Evolutionary conservation across 2,113 vertebrate species (phyloP), one percentile per base, ranked within the genome.

Genomic region (Pelecanoides urinatrix): DNA sequence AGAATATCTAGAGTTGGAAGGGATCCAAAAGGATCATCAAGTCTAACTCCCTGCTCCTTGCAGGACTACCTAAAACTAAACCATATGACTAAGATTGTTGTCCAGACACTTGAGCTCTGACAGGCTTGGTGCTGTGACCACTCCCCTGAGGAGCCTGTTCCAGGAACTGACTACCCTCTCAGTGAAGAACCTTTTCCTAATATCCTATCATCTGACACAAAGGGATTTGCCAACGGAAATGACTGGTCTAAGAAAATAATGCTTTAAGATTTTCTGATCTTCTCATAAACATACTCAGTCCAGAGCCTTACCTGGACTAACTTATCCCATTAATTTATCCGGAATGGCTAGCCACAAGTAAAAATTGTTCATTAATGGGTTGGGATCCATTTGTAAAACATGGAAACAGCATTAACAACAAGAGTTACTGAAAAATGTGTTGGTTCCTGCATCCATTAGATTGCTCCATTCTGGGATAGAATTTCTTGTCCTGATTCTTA

Each of bases 1-100:
- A n/a, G n/a, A 36, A 25, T 61, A 36, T 32, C 40, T 84, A 18
- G 7, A 67, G 13, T 7, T 72, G 4, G 25, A 88, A 93, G 19
- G 14, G 16, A n/a, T 11, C n/a, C 45, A 45, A 10, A 79, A 53
- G 20, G 7, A 53, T 58, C 18, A 75, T 12, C 0, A 0, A 49
- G 27, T 21, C 26, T n/a, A 62, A 56, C 5, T 62, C 11, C 6
- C 14, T 63, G 1, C 7, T 50, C 17, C 23, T 80, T 0, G 1
- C 26, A 84, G 18, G 17, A n/a, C 47, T 49, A 21, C 11, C 18
- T 62, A 19, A 90, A 84, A 27, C 6, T 36, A 59, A 91, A 79
- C 11, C 6, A 16, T 15, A 18, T 0, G 3, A 11, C 23, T 22
- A 10, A 27, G 9, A 12, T 4, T 7, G 1, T 13, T 3, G 1